Conservation (phyloP, 2,113 vertebrate genomes). For the Gavialis gangeticus region DNA sequence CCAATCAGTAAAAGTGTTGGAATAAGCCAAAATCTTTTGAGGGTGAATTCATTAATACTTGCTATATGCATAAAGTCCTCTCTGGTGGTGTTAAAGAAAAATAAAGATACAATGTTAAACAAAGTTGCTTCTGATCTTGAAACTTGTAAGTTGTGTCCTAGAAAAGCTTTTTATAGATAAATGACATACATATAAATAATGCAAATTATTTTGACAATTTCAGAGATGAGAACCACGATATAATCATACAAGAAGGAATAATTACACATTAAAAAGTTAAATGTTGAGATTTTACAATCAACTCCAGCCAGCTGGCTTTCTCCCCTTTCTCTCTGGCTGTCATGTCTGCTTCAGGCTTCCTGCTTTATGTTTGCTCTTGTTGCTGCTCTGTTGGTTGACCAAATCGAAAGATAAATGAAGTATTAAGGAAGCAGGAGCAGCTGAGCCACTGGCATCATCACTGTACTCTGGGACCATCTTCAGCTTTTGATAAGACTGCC, state of each 20-base stretch:
- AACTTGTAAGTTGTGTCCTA: background rate
- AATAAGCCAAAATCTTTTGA: background rate
- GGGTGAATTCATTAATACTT: background rate
- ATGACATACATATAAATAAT: accelerated
- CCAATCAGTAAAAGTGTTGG: background rate
- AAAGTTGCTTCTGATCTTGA: background rate
- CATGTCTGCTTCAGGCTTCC: background rate
- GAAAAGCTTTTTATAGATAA: background rate
- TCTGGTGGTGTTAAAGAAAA: background rate
- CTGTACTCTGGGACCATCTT: conserved; percentile 13
- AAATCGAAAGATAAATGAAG: conserved; percentile 57
- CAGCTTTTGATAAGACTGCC: conserved; percentile 50
- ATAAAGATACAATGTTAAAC: background rate
- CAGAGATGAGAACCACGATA: background rate
- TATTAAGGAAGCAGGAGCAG: conserved; percentile 55
- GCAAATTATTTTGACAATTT: background rate
- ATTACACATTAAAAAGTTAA: background rate
- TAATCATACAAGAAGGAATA: background rate
- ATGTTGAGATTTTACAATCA: background rate
- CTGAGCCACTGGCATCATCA: conserved; percentile 52
- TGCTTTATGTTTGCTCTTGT: conserved; percentile 21
- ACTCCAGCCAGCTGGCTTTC: background rate
- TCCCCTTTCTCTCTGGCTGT: background rate
- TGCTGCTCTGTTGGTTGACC: conserved; percentile 43
- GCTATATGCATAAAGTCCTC: background rate